These are phyloP conservation scores for Rattus norvegicus DNA, from an alignment of 2,113 vertebrate species.

Conservation along the genomic window GRCr8 NC_086025.1:42802501-42803000, in stretches of 20 bases:
- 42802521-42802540: not conserved
- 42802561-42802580: not conserved
- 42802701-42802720: not conserved
- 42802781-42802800: not conserved
- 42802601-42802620: not conserved
- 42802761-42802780: not conserved
- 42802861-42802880: not conserved
- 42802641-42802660: not conserved
- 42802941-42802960: no score
- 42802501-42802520: not conserved
- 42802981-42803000: not conserved
- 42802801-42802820: not conserved
- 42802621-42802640: not conserved
- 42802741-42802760: not conserved
- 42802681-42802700: not conserved
- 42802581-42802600: not conserved
- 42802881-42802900: not conserved
- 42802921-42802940: not conserved
- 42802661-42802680: not conserved
- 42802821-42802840: not conserved
- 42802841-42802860: not conserved
- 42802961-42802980: not conserved
- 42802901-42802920: not conserved
- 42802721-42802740: not conserved
- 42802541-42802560: not conserved